These are phyloP conservation scores for Odontomyia ornata DNA, from an alignment of 2,888 invertebrate species.

Conservation along the genomic window DNA sequence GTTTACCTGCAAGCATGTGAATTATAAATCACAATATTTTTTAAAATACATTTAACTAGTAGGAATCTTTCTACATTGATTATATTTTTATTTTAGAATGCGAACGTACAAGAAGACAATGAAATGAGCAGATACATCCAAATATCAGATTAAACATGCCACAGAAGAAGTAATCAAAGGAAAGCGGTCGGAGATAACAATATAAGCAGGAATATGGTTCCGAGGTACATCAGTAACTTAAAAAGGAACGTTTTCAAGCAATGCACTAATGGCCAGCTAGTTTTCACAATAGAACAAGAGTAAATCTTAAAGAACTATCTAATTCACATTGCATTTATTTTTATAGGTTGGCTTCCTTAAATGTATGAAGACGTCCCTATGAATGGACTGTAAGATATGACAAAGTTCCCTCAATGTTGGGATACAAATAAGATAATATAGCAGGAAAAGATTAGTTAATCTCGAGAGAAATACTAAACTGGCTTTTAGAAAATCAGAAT, in stretches of 20 bases:
- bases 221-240: background rate
- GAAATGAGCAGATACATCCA: background rate
- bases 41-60: background rate
- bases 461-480: background rate
- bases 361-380: background rate
- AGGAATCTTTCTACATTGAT: background rate
- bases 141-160: background rate
- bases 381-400: background rate
- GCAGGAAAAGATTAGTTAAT: conserved; percentile 5
- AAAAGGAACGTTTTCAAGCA: background rate
- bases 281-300: background rate
- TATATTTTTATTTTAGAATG: background rate
- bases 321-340: background rate
- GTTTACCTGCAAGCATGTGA: conserved; percentile 2
- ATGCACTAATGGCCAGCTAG: background rate
- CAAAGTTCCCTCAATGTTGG: background rate
- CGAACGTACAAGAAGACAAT: background rate
- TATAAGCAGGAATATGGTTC: background rate
- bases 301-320: background rate
- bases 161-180: background rate
- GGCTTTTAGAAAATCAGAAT: background rate
- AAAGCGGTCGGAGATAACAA: background rate
- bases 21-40: background rate
- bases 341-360: background rate
- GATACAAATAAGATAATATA: background rate